Conservation (phyloP, 2,113 vertebrate species). For the Rhinolophus ferrumequinum region DNA sequence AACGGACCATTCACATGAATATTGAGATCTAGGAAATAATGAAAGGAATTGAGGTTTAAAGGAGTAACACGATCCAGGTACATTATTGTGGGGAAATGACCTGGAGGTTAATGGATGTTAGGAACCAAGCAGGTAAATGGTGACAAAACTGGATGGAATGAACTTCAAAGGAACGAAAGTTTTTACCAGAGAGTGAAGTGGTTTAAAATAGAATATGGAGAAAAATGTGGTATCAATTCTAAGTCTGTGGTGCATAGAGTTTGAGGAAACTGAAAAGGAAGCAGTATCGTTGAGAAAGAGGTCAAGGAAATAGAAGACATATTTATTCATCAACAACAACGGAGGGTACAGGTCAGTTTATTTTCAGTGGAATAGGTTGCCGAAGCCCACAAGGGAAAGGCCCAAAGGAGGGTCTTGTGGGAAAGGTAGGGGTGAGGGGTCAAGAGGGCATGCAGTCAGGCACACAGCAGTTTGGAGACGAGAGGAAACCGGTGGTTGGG, state of each 20-base stretch:
- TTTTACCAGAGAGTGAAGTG: background rate
- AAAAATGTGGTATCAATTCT: background rate
- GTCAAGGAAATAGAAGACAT: background rate
- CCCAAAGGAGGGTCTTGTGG: background rate
- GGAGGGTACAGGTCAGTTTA: background rate
- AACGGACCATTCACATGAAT: background rate
- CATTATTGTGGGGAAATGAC: too few relatives aligned
- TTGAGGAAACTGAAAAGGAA: background rate
- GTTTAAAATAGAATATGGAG: background rate
- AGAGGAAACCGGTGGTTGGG: background rate
- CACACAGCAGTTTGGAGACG: background rate
- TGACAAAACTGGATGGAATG: background rate
- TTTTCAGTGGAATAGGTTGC: background rate
- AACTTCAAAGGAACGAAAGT: background rate
- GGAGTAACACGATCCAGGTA: background rate
- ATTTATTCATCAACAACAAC: background rate
- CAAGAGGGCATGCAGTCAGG: background rate
- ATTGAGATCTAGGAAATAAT: background rate
- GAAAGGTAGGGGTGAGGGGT: background rate
- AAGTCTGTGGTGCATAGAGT: background rate
- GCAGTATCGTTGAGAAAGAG: background rate
- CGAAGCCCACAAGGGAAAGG: background rate
- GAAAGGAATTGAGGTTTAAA: background rate
- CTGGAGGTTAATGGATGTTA: too few relatives aligned
- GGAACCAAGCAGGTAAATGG: background rate